Conservation (phyloP, 2,113 vertebrate species). For the Pachycephala philippinensis region DNA sequence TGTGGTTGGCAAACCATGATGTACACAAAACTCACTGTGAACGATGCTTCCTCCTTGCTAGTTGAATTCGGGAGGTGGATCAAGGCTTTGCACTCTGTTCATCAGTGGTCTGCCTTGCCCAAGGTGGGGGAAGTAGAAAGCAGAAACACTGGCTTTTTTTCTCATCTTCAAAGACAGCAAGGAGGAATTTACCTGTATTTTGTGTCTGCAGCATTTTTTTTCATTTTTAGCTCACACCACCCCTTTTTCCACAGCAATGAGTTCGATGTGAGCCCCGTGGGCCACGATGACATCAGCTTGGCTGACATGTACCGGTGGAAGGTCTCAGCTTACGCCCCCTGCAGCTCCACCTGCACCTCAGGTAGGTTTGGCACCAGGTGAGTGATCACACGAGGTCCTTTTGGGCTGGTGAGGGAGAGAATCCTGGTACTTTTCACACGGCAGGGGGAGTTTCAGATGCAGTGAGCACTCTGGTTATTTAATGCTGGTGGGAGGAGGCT, state of each 20-base stretch:
- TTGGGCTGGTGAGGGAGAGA: neutral
- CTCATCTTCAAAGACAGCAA: neutral
- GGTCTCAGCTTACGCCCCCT: constrained; percentile 87
- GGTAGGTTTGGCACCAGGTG: constrained; percentile 67
- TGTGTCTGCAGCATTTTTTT: neutral
- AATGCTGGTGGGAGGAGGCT: neutral
- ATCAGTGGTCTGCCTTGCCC: neutral
- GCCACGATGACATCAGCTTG: constrained; percentile 78
- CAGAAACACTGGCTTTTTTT: neutral
- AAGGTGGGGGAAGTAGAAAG: neutral
- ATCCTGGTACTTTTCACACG: neutral
- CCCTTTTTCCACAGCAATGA: constrained; percentile 76
- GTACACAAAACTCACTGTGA: neutral
- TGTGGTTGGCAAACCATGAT: accelerated
- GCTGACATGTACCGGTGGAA: constrained; percentile 91
- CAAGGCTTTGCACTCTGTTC: neutral
- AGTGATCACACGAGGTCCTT: accelerated
- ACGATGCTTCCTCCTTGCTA: neutral
- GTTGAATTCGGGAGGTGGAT: neutral
- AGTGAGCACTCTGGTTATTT: neutral
- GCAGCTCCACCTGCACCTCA: constrained; percentile 89
- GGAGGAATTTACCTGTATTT: neutral
- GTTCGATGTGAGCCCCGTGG: constrained; percentile 75
- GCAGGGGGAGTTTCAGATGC: neutral
- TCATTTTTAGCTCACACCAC: neutral